Conservation (phyloP, 2,113 vertebrate species). For the Jaculus jaculus region DNA sequence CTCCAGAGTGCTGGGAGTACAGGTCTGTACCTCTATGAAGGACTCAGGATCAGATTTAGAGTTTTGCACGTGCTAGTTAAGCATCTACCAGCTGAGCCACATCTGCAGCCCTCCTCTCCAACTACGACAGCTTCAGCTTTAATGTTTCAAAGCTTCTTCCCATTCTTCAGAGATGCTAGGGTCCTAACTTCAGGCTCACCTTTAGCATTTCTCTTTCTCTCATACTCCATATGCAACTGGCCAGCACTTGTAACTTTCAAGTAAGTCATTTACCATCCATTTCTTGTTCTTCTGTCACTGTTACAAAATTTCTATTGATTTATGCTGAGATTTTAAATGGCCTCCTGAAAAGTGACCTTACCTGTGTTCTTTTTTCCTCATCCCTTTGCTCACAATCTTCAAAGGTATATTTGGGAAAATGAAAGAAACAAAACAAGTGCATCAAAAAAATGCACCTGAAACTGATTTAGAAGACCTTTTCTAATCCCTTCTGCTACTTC, state of each 20-base stretch:
- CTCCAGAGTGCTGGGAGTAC: too few relatives aligned
- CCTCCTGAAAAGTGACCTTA: background rate
- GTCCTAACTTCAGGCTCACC: background rate
- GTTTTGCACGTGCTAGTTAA: too few relatives aligned
- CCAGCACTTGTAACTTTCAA: background rate
- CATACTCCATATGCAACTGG: background rate
- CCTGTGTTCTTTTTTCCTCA: background rate
- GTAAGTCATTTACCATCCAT: background rate
- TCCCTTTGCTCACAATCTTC: background rate
- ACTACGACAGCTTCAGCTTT: background rate
- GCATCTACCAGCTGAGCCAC: too few relatives aligned
- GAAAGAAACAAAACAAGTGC: background rate
- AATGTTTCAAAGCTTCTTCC: background rate
- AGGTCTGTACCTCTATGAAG: too few relatives aligned
- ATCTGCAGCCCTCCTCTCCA: too few relatives aligned
- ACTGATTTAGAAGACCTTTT: background rate
- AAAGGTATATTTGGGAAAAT: background rate
- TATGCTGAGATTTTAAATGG: background rate
- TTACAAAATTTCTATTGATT: background rate
- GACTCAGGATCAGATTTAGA: too few relatives aligned
- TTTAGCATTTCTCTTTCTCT: background rate
- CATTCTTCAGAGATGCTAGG: background rate
- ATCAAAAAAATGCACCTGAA: background rate
- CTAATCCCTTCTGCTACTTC: background rate
- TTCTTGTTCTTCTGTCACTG: background rate